phyloP scores from a whole-genome alignment of 2,888 invertebrate species.

The Mechanitis messenoides region DNA sequence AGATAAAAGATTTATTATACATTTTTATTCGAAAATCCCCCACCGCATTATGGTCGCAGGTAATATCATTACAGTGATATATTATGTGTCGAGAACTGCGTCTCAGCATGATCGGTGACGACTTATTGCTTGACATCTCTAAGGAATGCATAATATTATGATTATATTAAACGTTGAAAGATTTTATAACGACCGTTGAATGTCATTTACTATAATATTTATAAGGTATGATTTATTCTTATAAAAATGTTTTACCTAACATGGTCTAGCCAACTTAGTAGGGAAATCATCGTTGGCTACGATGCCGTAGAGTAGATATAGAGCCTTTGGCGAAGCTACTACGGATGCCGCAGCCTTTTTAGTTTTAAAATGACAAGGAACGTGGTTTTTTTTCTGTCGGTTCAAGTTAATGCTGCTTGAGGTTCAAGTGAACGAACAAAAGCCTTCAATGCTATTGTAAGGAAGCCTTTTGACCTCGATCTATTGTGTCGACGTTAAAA shows the following conservation, averaged over 20 bases:
- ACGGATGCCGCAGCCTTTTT: slow-evolving; percentile 19
- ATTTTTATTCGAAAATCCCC: no score
- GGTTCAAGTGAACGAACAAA: slow-evolving; percentile 36
- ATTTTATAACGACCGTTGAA: no score
- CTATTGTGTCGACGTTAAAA: slow-evolving; percentile 34
- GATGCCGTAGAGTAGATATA: not conserved
- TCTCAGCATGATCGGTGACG: slow-evolving; percentile 30
- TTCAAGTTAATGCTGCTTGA: slow-evolving; percentile 35
- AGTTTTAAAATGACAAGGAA: slow-evolving; percentile 24
- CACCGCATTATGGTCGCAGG: slow-evolving; percentile 13
- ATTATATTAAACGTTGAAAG: no score
- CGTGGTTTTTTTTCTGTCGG: slow-evolving; percentile 34
- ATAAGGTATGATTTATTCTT: no score
- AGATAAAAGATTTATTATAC: no score
- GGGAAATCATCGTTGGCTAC: not conserved
- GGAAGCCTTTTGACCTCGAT: slow-evolving; percentile 39
- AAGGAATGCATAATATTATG: not conserved
- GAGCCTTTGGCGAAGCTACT: slow-evolving; percentile 20
- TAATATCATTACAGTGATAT: slow-evolving; percentile 47
- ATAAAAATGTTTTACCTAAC: no score
- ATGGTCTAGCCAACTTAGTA: no score
- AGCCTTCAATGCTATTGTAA: slow-evolving; percentile 37
- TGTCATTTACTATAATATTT: no score
- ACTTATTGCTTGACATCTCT: slow-evolving; percentile 23
- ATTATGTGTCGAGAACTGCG: slow-evolving; percentile 36